Evolutionary conservation across 2,888 invertebrate genomes (phyloP).

Genomic region (Dasysyrphus albostriatus): DNA sequence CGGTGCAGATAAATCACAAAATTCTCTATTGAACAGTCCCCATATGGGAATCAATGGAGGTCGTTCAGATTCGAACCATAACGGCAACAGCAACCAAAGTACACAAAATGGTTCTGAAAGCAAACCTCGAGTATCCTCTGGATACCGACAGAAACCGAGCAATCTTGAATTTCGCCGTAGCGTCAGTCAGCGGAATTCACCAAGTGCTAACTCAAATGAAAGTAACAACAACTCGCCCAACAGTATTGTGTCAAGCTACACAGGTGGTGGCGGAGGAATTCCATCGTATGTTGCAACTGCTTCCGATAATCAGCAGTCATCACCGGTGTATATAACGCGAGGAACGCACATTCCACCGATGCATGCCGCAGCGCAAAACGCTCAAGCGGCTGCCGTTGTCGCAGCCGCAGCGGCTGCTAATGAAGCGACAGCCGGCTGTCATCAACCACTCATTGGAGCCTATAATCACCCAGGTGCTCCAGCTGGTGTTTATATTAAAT

Average conservation of each 20-base stretch:
- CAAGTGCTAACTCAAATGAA: constrained; percentile 83
- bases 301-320: constrained; percentile 76
- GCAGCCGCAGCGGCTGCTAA: constrained; percentile 79
- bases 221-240: constrained; percentile 84
- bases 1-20: constrained; percentile 56
- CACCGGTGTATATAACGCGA: constrained; percentile 81
- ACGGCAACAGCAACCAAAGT: constrained; percentile 56
- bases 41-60: constrained; percentile 59
- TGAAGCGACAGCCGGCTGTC: constrained; percentile 80
- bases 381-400: constrained; percentile 81
- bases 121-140: constrained; percentile 74
- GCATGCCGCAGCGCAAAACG: constrained; percentile 79
- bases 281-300: constrained; percentile 77
- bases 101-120: constrained; percentile 69
- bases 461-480: constrained; percentile 84
- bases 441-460: constrained; percentile 85
- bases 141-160: constrained; percentile 80
- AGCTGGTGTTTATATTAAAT: constrained; percentile 84
- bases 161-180: constrained; percentile 82
- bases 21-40: constrained; percentile 56
- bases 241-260: constrained; percentile 80
- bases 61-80: constrained; percentile 67
- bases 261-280: constrained; percentile 62
- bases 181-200: constrained; percentile 83
- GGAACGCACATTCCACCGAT: constrained; percentile 83